These are phyloP conservation scores for Sterrhoptilus dennistouni DNA, from an alignment of 2,113 vertebrate genomes.

Conservation along the genomic window DNA sequence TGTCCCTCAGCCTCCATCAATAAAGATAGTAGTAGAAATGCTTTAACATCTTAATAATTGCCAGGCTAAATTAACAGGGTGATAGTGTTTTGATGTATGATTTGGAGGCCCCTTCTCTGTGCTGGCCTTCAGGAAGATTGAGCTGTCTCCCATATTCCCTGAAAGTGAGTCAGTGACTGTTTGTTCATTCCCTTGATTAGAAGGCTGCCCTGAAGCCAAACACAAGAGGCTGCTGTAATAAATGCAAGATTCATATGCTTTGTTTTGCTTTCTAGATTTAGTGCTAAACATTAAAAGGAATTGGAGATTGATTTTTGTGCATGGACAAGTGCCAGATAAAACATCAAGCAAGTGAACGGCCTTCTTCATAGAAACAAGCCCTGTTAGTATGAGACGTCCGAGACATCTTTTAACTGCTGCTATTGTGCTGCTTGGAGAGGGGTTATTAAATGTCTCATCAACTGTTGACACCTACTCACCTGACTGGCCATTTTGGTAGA, in stretches of 20 bases:
- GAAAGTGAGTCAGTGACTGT: conserved; percentile 73
- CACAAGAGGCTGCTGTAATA: conserved; percentile 68
- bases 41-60: conserved; percentile 72
- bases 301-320: conserved; percentile 74
- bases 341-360: conserved; percentile 38
- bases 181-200: conserved; percentile 77
- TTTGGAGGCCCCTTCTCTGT: conserved; percentile 48
- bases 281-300: conserved; percentile 74
- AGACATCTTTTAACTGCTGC: neutral
- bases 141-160: conserved; percentile 58
- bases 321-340: conserved; percentile 73
- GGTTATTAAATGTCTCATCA: neutral
- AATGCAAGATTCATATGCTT: conserved; percentile 66
- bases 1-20: conserved; percentile 16
- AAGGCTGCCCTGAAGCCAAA: conserved; percentile 73
- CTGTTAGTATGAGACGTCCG: conserved; percentile 10
- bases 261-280: conserved; percentile 77
- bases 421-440: neutral
- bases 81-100: conserved; percentile 70
- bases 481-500: neutral
- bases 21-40: conserved; percentile 50
- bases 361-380: conserved; percentile 10
- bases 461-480: neutral
- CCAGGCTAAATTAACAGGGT: conserved; percentile 59
- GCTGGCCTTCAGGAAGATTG: conserved; percentile 65